Base-by-base conservation (phyloP, 2,797 vertebrate genomes). In the Cryptoblepharus egeriae region DNA sequence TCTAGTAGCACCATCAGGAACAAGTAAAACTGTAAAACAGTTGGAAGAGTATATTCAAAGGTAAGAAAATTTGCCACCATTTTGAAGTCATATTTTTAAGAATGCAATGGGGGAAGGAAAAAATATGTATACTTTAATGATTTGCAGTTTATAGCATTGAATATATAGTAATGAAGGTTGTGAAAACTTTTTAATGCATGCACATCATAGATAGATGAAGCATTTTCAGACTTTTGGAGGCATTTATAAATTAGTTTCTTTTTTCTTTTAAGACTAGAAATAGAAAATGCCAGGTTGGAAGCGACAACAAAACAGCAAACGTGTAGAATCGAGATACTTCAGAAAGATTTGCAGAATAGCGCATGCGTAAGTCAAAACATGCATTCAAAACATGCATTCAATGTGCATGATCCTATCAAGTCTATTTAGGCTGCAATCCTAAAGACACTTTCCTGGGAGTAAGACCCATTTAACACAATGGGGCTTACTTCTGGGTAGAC, bases 261-360 rank as follows among this genome's bases (percentile, higher is more conserved):
- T 69, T 88, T 89, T 6, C 64, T 83, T 88, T 93, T 86, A 90
- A 99, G 98, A 91, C 92, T 98, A 90, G 98, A 98, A 96, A 97
- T 97, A 57, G 97, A 99, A 93, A 99, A 99, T 42, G 96, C 97
- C 77, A 95, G 93, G 84, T 90, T 98, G 78, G 97, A 98, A 93
- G 96, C 95, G 63, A 95, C 96, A 65, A 90, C 96, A 65, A 98
- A 97, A 88, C 97, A 98, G 69, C 97, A 98, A 89, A 94, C 76
- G n/a, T 94, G 91, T 55, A 96, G 94, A 89, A 96, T 97, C 32
- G 97, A 98, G 72, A 90, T 93, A 1, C 96, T 99, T 83, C 96
- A 98, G 91, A 97, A 96, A 94, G 96, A 95, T 9, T 89, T 95
- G 69, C 95, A 97, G 85, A 96, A 96, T 81, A 94, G 94, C 79